Conservation (phyloP, 2,797 vertebrate species). For the Cynodonichthys magdalenae region DNA sequence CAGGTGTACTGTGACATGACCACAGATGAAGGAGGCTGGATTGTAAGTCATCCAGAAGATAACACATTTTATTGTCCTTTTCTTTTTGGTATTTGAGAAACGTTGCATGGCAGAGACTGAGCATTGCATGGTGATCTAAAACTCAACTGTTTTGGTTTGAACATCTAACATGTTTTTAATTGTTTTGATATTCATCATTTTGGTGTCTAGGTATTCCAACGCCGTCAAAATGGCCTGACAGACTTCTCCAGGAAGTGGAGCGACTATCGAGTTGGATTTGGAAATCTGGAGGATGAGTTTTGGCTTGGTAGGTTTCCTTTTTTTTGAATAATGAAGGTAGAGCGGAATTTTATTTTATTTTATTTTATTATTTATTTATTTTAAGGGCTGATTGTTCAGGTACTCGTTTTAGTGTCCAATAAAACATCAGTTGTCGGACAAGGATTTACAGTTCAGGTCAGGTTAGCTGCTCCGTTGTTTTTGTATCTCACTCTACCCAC, state of each 20-base stretch:
- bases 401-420: background rate
- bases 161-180: slow-evolving; percentile 1
- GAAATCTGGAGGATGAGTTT: slow-evolving; percentile 97
- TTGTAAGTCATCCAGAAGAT: slow-evolving; percentile 84
- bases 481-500: background rate
- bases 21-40: slow-evolving; percentile 95
- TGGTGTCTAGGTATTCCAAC: slow-evolving; percentile 90
- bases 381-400: background rate
- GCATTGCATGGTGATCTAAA: no score
- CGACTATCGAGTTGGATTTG: slow-evolving; percentile 93
- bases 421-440: background rate
- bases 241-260: slow-evolving; percentile 97
- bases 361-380: no score
- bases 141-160: no score
- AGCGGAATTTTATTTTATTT: background rate
- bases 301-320: slow-evolving; percentile 89
- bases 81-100: background rate
- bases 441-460: background rate
- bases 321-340: background rate
- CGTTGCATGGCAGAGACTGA: background rate
- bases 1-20: slow-evolving; percentile 98
- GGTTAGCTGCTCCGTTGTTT: slow-evolving; percentile 8
- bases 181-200: background rate
- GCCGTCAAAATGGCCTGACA: slow-evolving; percentile 94
- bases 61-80: background rate